Base-by-base conservation (phyloP, 2,888 invertebrate genomes). In the Scaptomyza cyrtandrae region DNA sequence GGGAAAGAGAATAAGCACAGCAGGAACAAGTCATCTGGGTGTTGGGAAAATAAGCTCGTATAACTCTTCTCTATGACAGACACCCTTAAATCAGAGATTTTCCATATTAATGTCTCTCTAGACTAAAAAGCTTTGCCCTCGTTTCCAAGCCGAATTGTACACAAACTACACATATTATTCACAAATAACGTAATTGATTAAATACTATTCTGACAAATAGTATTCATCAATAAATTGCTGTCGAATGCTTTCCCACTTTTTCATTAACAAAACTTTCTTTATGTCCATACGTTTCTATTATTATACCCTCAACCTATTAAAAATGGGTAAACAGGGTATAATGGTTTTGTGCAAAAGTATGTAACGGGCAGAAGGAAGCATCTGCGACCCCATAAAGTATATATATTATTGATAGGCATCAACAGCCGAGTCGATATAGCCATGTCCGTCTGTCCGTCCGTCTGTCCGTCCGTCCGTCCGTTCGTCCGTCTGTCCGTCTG, bases 21-120 rank as follows among this genome's bases (percentile, higher is more conserved):
- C 61, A 48, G 64, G 49, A 58, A 39, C 68, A 11, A 33, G 33
- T 3, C 13, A 29, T 14, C 16, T 41, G 16, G 4, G 9, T 41
- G 16, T 16, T 41, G 14, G 14, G 6, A 19, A 19, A 19, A 10
- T 9, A 33, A 19, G 6, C 62, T 50, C 63, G 13, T 44, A 35
- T 24, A 31, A 45, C 61, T 14, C 9, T 54, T 62, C 60, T 50
- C 19, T 19, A 19, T 19, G 55, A 60, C 48, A 66, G 71, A 75
- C 65, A 29, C 29, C 29, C 29, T 29, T 29, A 29, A 29, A 29
- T 1, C 29, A 29, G 1, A 29, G 24, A 24, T 19, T 19, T 31
- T 31, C 9, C 7, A 31, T 9, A 33, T 10, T 33, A 33, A 29
- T 29, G 6, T 29, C 29, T 29, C 7, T 29, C 10, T 10, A 33